Conservation (phyloP, 2,797 vertebrate species). For the Pitangus sulphuratus region DNA sequence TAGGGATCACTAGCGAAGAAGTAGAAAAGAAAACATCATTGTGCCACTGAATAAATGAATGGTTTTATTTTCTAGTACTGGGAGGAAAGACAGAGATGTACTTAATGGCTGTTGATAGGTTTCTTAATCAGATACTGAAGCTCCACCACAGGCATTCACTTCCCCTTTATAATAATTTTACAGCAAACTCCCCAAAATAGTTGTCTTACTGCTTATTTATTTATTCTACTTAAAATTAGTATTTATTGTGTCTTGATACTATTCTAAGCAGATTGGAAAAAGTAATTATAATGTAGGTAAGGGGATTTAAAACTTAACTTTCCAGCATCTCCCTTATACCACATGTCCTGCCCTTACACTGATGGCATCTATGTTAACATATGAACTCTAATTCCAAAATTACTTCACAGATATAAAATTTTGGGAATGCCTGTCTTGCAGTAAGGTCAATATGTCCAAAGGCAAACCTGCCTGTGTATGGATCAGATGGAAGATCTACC, state of each 20-base stretch:
- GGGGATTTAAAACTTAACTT: background rate
- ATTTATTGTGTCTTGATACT: background rate
- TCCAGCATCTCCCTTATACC: background rate
- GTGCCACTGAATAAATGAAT: background rate
- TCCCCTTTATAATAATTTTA: background rate
- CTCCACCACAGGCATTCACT: background rate
- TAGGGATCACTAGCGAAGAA: background rate
- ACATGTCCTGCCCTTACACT: background rate
- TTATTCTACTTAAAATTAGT: background rate
- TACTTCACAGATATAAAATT: background rate
- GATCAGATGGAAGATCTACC: background rate
- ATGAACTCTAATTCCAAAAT: background rate
- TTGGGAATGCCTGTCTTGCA: background rate
- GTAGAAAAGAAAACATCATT: background rate
- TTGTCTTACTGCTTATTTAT: background rate
- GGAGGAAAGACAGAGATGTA: background rate
- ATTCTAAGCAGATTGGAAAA: background rate
- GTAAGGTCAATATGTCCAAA: background rate
- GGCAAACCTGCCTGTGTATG: background rate
- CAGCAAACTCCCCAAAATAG: background rate
- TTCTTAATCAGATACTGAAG: background rate
- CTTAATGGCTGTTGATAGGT: background rate
- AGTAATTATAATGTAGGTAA: background rate
- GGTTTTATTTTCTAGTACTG: background rate
- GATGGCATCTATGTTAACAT: background rate